Base-by-base conservation (phyloP, 2,113 vertebrate species). In the Odobenus rosmarus region DNA sequence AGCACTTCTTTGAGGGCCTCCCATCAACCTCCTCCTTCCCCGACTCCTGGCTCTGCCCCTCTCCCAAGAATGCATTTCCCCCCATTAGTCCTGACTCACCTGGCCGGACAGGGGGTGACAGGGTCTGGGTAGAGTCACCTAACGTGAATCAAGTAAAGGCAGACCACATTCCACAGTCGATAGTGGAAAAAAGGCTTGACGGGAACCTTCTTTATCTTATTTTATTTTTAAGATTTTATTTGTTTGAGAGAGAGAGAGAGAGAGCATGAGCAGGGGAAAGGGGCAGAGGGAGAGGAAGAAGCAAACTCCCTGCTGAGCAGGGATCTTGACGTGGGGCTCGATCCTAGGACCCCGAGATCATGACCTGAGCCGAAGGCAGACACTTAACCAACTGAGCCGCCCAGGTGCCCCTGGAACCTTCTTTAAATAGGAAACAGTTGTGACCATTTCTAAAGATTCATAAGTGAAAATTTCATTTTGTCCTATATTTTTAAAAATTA, bases 381-480 rank as follows among this genome's bases (percentile, higher is more conserved):
- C 1, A 16, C 67, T n/a, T 69, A 36, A 69, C 33, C 16, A 33
- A n/a, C 67, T 4, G 16, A 18, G 33, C 33, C 33, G 10, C 33
- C 16, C 33, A 69, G 16, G n/a, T 0, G 18, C 33, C 33, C 33
- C 33, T 61, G 0, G n/a, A 49, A 94, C 36, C 10, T n/a, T 57
- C 42, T 7, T 62, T 23, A 55, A 94, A 91, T 57, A 51, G 64
- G 53, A 85, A 92, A 79, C 59, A 80, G 36, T 42, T 79, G 55
- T 88, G 42, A 71, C 93, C 39, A 92, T 39, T 23, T 16, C n/a
- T 55, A 33, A 93, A 97, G 28, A 69, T 36, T 61, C 81, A 4
- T 53, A 71, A 24, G 36, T 23, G 42, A 61, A 61, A 84, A 80
- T 53, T 57, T 42, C n/a, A 88, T 46, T 36, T 69, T 90, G 31